phyloP scores from a whole-genome alignment of 2,113 vertebrate species.

The Morone saxatilis region DNA sequence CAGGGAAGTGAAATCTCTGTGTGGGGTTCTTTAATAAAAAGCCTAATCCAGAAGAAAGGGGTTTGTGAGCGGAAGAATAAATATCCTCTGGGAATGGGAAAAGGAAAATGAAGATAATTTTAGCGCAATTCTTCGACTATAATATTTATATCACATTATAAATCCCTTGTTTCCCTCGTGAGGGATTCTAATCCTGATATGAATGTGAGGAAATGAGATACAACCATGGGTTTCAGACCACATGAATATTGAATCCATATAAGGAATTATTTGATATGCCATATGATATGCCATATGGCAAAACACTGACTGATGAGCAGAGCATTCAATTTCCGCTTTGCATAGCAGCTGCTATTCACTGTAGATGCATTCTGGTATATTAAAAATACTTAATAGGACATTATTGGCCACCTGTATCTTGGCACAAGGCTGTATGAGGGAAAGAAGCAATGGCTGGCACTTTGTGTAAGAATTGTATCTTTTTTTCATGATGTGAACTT shows the following conservation, averaged over 20 bases:
- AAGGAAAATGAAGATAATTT: slow-evolving; percentile 45
- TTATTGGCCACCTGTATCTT: slow-evolving; percentile 77
- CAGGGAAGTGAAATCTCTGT: slow-evolving; percentile 22
- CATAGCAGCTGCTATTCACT: slow-evolving; percentile 77
- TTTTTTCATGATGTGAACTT: background rate
- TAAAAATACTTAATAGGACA: slow-evolving; percentile 76
- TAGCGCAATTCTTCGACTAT: slow-evolving; percentile 39
- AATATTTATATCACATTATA: slow-evolving; percentile 63
- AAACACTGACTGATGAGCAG: slow-evolving; percentile 75
- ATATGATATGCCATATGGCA: slow-evolving; percentile 75
- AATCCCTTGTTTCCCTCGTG: slow-evolving; percentile 54
- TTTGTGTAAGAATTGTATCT: background rate
- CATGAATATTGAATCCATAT: slow-evolving; percentile 65
- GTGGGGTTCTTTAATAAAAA: slow-evolving; percentile 51
- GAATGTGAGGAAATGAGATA: slow-evolving; percentile 71
- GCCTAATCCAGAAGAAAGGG: slow-evolving; percentile 35
- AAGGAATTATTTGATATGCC: slow-evolving; percentile 76
- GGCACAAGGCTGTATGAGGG: slow-evolving; percentile 25
- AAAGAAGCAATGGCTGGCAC: slow-evolving; percentile 14
- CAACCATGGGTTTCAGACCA: slow-evolving; percentile 38
- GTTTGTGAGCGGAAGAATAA: slow-evolving; percentile 35
- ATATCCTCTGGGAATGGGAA: slow-evolving; percentile 20
- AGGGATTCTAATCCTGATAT: slow-evolving; percentile 59
- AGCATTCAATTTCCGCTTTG: slow-evolving; percentile 74
- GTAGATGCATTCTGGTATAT: slow-evolving; percentile 70